Percentiles rank a stretch among this genome's conserved stretches.
These are phyloP conservation scores for Tachina grossa DNA, from an alignment of 2,888 invertebrate genomes.

Conservation along the genomic window DNA sequence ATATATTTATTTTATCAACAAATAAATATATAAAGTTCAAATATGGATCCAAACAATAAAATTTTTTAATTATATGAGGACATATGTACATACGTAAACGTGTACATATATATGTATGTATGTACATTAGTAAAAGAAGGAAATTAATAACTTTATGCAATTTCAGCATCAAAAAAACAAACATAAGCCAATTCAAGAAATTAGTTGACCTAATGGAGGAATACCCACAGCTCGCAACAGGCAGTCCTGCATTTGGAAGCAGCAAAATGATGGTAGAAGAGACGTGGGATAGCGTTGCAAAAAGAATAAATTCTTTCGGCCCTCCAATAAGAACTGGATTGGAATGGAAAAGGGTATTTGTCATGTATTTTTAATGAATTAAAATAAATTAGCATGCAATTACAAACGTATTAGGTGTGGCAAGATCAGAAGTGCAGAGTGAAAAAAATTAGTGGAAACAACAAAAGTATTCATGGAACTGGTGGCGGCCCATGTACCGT, in stretches of 20 bases:
- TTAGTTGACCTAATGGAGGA: not conserved
- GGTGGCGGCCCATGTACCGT: conserved; percentile 5
- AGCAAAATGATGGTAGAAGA: not conserved
- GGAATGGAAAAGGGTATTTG: not conserved
- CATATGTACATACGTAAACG: too few species aligned
- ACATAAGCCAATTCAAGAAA: too few species aligned
- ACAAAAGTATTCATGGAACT: conserved; percentile 19
- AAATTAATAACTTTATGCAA: too few species aligned
- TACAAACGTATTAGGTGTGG: too few species aligned
- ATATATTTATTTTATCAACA: not conserved
- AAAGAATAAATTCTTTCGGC: conserved; percentile 4
- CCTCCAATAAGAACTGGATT: not conserved
- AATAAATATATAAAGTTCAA: too few species aligned
- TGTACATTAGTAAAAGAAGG: not conserved
- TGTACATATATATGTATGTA: not conserved
- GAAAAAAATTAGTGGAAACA: conserved; percentile 4
- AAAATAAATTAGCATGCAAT: not conserved
- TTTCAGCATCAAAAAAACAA: too few species aligned
- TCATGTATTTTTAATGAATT: not conserved
- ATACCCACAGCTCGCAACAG: not conserved
- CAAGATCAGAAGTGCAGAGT: too few species aligned
- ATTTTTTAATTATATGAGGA: not conserved
- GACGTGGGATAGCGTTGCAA: not conserved
- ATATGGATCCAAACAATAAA: not conserved
- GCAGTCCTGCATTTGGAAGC: not conserved